These are phyloP conservation scores for Oncorhynchus keta DNA, from an alignment of 2,113 vertebrate genomes.

Conservation along the genomic window DNA sequence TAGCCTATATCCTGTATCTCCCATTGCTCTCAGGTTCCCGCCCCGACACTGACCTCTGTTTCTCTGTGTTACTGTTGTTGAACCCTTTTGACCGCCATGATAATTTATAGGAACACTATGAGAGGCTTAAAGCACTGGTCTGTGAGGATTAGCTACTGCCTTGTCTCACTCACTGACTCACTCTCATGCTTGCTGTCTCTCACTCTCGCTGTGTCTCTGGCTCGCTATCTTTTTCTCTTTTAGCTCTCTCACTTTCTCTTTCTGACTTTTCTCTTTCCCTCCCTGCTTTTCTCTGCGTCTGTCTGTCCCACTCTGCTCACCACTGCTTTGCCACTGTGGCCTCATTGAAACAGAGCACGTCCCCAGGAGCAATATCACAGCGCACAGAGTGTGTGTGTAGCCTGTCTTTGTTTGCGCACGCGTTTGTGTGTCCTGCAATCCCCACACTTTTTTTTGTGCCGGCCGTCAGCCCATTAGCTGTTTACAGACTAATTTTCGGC, in stretches of 20 bases:
- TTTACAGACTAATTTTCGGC: too few species aligned
- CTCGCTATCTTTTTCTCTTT: too few species aligned
- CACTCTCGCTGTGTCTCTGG: too few species aligned
- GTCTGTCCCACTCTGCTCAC: not conserved
- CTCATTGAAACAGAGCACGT: not conserved
- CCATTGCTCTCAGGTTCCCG: not conserved
- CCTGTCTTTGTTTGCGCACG: too few species aligned
- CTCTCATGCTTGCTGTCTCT: not conserved
- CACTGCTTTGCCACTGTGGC: not conserved
- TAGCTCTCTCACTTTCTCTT: not conserved
- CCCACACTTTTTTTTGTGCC: too few species aligned
- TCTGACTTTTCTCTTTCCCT: not conserved
- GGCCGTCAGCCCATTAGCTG: too few species aligned
- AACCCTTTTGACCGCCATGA: slow-evolving; percentile 18
- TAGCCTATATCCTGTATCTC: not conserved
- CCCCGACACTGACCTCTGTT: not conserved
- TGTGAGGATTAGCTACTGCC: slow-evolving; percentile 13
- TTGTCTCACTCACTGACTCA: not conserved
- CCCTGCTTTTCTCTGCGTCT: too few species aligned
- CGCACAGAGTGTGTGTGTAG: too few species aligned
- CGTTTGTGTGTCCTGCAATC: too few species aligned
- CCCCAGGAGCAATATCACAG: not conserved
- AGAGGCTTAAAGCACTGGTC: slow-evolving; percentile 15
- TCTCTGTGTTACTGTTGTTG: not conserved
- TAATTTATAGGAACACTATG: slow-evolving; percentile 28